Base-by-base conservation (phyloP, 2,888 invertebrate genomes). In the Leptogaster cylindrica region DNA sequence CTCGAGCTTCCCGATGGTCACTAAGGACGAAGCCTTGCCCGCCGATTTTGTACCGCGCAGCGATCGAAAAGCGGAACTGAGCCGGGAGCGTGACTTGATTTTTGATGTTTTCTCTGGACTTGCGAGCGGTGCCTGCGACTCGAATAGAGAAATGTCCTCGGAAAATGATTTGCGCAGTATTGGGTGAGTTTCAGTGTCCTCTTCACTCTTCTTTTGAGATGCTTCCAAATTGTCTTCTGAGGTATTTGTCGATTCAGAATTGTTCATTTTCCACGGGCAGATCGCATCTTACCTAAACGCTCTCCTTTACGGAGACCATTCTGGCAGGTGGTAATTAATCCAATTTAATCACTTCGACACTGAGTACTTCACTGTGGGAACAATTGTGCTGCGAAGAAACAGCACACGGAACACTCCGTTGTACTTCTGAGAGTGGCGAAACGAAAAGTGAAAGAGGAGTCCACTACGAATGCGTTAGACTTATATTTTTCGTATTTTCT, bases 31-130 rank as follows among this genome's bases (percentile, higher is more conserved):
- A 16, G 36, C 1, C 18, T 50, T 50, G 6, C 36, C 14, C 2
- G 46, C 44, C 1, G 48, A 50, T 50, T 33, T 48, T 7, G 64
- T 51, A 8, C 68, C 70, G n/a, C 73, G 72, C 41, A 73, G 70
- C 25, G 79, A 79, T 31, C 77, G 75, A 66, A 80, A 73, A 23
- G 80, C 79, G 10, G 77, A 74, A 16, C 77, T 76, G 63, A 80
- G 76, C 20, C 80, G 76, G 14, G 80, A 80, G 16, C 79, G 77
- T 64, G 75, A 68, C 63, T 79, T 80, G 18, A 72, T 50, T 71
- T 78, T 79, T 12, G 7, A 16, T 16, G 48, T 12, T 16, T 55
- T 12, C 0, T 74, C 52, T 1, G 74, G 55, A 36, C 72, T 70
- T 51, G 72, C 70, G 68, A 20, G n/a, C 18, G 58, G 58, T 58